Evolutionary conservation across 2,113 vertebrate species (phyloP).

Genomic region (Chionomys nivalis): DNA sequence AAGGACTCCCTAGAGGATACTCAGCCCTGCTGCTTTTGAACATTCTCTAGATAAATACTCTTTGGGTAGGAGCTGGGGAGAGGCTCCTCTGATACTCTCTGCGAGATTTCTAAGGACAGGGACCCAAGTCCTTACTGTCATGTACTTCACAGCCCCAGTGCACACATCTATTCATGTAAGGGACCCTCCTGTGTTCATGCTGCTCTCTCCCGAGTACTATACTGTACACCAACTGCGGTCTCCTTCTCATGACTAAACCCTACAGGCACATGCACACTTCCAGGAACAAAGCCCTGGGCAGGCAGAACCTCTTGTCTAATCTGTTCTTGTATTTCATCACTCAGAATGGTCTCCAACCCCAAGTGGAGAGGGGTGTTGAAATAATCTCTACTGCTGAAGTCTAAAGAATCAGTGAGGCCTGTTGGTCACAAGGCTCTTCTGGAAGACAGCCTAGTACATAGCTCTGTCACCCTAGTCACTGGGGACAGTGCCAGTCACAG

Average conservation of each 20-base stretch:
- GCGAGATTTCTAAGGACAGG: background rate
- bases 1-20: background rate
- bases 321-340: background rate
- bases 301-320: background rate
- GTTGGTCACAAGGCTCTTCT: background rate
- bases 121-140: background rate
- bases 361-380: background rate
- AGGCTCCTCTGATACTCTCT: background rate
- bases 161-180: background rate
- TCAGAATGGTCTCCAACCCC: background rate
- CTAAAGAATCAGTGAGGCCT: background rate
- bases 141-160: background rate
- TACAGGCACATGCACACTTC: accelerated
- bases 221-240: too few species aligned
- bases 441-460: background rate
- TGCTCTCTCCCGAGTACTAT: background rate
- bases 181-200: too few species aligned
- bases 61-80: background rate
- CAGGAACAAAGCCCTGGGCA: background rate
- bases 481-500: background rate
- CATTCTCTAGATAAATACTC: background rate
- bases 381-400: background rate
- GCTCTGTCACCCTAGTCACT: background rate
- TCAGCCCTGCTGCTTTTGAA: background rate
- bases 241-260: background rate